Conservation (phyloP, 2,797 vertebrate genomes). For the Tragelaphus eurycerus region DNA sequence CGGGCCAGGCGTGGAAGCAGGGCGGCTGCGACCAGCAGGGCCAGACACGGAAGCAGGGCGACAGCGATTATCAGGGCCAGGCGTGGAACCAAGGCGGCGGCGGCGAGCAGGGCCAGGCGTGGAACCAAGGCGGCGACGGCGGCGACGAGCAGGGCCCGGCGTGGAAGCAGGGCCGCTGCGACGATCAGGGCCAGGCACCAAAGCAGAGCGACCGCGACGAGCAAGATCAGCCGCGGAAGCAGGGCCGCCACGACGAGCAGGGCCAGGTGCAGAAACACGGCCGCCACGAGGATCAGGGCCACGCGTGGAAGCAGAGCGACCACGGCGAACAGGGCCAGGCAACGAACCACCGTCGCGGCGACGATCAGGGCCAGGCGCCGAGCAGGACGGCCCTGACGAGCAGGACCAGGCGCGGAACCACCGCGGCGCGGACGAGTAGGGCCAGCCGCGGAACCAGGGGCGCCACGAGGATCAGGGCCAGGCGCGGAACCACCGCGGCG, state of each 20-base stretch:
- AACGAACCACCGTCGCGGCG: fast-evolving
- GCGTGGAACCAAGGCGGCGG: fast-evolving
- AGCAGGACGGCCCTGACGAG: fast-evolving
- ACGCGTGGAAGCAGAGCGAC: neutral
- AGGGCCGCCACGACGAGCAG: too few species aligned
- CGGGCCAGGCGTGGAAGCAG: neutral
- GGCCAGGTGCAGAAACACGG: neutral
- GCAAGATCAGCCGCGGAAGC: too few species aligned
- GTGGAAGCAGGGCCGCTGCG: too few species aligned
- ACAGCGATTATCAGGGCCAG: neutral
- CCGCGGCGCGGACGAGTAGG: neutral
- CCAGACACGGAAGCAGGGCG: fast-evolving
- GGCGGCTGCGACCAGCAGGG: neutral
- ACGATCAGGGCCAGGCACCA: too few species aligned
- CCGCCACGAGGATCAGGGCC: neutral
- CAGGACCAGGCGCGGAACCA: neutral
- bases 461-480: neutral
- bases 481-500: fast-evolving
- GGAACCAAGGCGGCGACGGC: fast-evolving
- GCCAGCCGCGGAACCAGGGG: neutral
- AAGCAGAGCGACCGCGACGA: too few species aligned
- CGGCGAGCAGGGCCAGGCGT: neutral
- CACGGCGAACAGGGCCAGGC: neutral
- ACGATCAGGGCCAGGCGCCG: fast-evolving
- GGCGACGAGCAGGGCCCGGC: neutral